phyloP scores from a whole-genome alignment of 37 sponge, comb jelly and placozoan species.

The Lycopodina hypogea region DNA sequence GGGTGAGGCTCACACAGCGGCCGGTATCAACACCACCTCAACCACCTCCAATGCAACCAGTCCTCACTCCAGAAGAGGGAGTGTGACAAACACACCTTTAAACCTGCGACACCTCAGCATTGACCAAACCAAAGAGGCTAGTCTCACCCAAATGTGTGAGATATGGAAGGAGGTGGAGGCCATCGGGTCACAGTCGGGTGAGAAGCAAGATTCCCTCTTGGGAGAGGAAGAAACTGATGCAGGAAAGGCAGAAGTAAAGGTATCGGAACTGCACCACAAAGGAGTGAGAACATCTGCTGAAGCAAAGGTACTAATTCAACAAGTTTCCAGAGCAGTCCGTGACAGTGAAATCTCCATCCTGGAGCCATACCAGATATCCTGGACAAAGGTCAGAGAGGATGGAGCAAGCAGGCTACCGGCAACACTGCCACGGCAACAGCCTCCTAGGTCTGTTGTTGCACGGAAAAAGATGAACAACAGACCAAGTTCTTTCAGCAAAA shows the following conservation, averaged over 20 bases:
- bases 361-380: too few species aligned
- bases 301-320: too few species aligned
- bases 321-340: too few species aligned
- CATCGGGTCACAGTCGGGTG: background rate
- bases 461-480: background rate
- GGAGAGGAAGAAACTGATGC: conserved; percentile 12
- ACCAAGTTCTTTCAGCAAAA: conserved; percentile 24
- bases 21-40: background rate
- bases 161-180: conserved; percentile 52
- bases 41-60: background rate
- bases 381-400: too few species aligned
- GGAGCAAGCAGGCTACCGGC: too few species aligned
- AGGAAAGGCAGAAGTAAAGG: conserved; percentile 43
- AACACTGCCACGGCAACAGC: too few species aligned
- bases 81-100: background rate
- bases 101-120: conserved; percentile 30
- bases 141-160: conserved; percentile 40
- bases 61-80: background rate
- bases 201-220: background rate
- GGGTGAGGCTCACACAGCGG: background rate
- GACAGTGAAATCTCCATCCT: too few species aligned
- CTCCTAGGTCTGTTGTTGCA: too few species aligned
- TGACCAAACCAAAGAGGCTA: conserved; percentile 28
- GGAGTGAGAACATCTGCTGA: conserved; percentile 49
- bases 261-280: conserved; percentile 47